A percentile compares a stretch with the other conserved stretches of the same genome.
These are phyloP conservation scores for Thymelicus sylvestris DNA, from an alignment of 2,888 invertebrate species.

Conservation along the genomic window DNA sequence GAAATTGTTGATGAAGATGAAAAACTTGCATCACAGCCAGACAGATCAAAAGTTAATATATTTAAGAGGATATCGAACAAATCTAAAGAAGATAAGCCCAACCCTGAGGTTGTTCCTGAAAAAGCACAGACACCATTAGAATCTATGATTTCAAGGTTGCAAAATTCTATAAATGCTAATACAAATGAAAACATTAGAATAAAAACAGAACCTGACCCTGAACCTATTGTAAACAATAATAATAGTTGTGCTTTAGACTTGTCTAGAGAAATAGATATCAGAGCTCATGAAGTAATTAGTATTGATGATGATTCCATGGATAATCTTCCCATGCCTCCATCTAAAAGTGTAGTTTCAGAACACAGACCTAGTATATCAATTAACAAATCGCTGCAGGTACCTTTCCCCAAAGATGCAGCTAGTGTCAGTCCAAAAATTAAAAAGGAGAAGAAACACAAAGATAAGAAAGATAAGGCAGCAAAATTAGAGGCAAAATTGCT, in stretches of 20 bases:
- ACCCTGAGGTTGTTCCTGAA: constrained; percentile 72
- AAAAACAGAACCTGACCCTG: constrained; percentile 57
- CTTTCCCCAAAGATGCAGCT: constrained; percentile 82
- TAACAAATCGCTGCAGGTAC: constrained; percentile 74
- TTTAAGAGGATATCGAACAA: constrained; percentile 94
- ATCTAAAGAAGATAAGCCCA: constrained; percentile 86
- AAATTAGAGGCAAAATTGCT: constrained; percentile 76
- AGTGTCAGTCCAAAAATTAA: constrained; percentile 84
- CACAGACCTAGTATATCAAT: constrained; percentile 69
- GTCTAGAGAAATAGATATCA: constrained; percentile 77
- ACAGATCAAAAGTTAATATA: constrained; percentile 93
- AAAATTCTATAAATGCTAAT: constrained; percentile 65
- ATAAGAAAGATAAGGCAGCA: constrained; percentile 78
- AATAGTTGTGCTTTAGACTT: constrained; percentile 80
- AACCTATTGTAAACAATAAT: constrained; percentile 79
- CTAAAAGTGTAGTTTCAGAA: constrained; percentile 55
- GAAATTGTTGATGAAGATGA: constrained; percentile 80
- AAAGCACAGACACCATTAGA: constrained; percentile 73
- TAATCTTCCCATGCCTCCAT: constrained; percentile 55
- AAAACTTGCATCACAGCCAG: constrained; percentile 91
- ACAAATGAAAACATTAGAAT: constrained; percentile 62
- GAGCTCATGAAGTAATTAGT: constrained; percentile 79
- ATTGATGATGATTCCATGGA: constrained; percentile 80
- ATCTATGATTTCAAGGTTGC: constrained; percentile 75
- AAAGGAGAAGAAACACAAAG: constrained; percentile 84